Evolutionary conservation across 2,113 vertebrate species (phyloP), one percentile per base, ranked within the genome.

Genomic region (Peucedramus taeniatus): DNA sequence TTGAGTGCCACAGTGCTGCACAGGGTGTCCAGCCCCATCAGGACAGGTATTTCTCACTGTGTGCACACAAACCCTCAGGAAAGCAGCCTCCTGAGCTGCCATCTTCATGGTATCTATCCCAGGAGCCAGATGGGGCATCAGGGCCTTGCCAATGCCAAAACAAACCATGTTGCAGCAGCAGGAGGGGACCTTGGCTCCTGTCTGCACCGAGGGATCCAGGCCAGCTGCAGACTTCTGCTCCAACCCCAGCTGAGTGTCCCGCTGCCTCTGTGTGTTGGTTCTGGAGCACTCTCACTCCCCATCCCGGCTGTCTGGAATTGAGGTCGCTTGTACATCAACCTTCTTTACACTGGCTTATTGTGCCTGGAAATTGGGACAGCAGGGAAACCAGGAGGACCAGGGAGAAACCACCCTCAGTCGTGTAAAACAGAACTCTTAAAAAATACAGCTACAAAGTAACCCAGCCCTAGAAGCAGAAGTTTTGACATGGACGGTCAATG

Each of bases 281-380:
- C 54, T 77, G 47, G n/a, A 78, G 33, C 16, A 57, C 28, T 42
- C 60, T 72, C 4, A 0, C 40, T 74, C 33, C 3, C 23, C 1
- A 5, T 59, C 81, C 17, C 3, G 0, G 44, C 3, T 0, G 0
- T 50, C 50, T 50, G 10, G 6, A 53, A 40, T 6, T 2, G 6
- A 80, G 30, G 11, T 61, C 18, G 3, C 21, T 40, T 3, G 2
- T 33, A 26, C 3, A 0, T 31, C 22, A 40, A 40, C 66, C 50
- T 54, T 22, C 40, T 89, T 78, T 69, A 37, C 35, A 1, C 5
- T 15, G 35, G 21, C 39, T n/a, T 35, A 31, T 39, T 57, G 24
- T 7, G 5, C 21, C 47, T 8, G 7, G 16, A 4, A 2, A 26
- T 35, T 51, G 14, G 70, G 71, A 56, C 28, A 23, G 26, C 40